Percentiles rank a stretch among this genome's conserved stretches.
phyloP scores from a whole-genome alignment of 2,797 vertebrate species.

The Pseudochromis fuscus region DNA sequence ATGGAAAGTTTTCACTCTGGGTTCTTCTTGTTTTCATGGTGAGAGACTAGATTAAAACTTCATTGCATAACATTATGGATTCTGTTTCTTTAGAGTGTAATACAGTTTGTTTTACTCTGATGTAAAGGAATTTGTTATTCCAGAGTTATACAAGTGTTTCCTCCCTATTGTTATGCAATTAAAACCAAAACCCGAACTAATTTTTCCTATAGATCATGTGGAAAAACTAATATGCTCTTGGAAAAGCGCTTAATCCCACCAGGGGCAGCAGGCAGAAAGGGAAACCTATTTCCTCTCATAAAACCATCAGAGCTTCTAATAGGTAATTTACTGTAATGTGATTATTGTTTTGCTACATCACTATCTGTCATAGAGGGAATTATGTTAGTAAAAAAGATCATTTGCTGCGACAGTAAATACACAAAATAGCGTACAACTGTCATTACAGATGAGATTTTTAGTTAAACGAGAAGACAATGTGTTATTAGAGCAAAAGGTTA shows the following conservation, averaged over 20 bases:
- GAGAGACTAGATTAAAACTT: conserved; percentile 20
- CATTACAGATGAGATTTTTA: not conserved
- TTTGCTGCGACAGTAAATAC: not conserved
- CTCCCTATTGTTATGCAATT: no score
- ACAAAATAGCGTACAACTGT: conserved; percentile 2
- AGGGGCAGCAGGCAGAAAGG: not conserved
- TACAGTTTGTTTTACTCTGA: not conserved
- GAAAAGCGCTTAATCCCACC: not conserved
- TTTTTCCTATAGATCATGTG: not conserved
- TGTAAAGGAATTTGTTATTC: not conserved
- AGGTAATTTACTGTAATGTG: conserved; percentile 28
- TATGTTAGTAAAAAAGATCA: conserved; percentile 2
- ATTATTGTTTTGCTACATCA: not conserved
- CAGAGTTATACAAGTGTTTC: not conserved
- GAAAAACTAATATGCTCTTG: not conserved
- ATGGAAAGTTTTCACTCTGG: not conserved
- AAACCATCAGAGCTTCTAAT: conserved; percentile 4
- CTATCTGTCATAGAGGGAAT: not conserved
- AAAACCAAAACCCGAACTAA: not conserved
- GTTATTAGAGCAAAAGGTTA: conserved; percentile 26
- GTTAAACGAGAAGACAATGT: conserved; percentile 8
- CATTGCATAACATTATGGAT: not conserved
- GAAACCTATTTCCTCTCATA: conserved; percentile 9
- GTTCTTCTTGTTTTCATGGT: conserved; percentile 25
- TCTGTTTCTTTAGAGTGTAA: not conserved